Evolutionary conservation across 2,797 vertebrate genomes (phyloP), one percentile per base, ranked within the genome.

Genomic region (Eurystomus glaucurus): DNA sequence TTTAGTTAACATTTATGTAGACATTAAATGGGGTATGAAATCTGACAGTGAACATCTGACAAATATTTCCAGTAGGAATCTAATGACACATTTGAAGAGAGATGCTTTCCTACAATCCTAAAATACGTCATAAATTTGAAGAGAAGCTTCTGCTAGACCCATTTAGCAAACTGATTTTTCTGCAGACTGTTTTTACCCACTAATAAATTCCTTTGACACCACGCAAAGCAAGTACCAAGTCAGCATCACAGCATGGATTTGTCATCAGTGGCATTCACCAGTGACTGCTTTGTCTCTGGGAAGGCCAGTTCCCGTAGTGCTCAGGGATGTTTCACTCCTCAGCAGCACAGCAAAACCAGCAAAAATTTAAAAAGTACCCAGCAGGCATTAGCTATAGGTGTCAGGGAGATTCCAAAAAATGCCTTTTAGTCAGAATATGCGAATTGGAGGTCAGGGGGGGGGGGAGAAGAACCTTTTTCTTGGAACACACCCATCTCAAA

Each of bases 101-200:
- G 26, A 45, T 50, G 61, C 28, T 80, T 85, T 74, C 46, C 60
- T 88, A 54, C 51, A 82, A 68, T n/a, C 58, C 62, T 65, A 66
- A 92, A 85, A 55, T 0, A 0, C 28, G n/a, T 7, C 68, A 69
- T 48, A 76, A 77, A 66, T 68, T 23, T 80, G 64, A 87, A 68
- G 58, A 66, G 85, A 93, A 91, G 39, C 11, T 48, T 86, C 93
- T 93, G 78, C 52, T 93, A 92, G 81, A 95, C 3, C 25, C 81
- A 94, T 92, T 91, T 70, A 60, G 94, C 79, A 97, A 96, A 74
- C 68, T 64, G 78, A 95, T 93, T 85, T 51, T 94, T 75, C 65
- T 91, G 81, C 52, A 80, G 74, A 91, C 74, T 89, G 43, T 41
- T 93, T 66, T 85, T 85, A 91, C n/a, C 13, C 39, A 26, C 80